phyloP scores from a whole-genome alignment of 2,113 vertebrate species.

The Tonatia bakeri region DNA sequence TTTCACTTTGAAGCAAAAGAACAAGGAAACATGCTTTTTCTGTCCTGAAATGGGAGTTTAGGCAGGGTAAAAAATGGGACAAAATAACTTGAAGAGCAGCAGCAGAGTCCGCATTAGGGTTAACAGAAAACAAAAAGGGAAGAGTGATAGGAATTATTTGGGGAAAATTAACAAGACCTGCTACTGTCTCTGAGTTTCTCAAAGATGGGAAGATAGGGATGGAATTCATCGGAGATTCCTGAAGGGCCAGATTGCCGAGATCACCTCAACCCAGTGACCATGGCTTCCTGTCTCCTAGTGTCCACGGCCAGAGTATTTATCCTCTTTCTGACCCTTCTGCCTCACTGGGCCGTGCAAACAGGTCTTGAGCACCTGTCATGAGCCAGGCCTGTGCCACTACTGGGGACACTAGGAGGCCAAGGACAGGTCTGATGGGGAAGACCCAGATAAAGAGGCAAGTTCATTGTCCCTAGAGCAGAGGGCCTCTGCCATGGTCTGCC shows the following conservation, averaged over 20 bases:
- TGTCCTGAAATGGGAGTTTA: neutral
- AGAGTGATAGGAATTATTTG: neutral
- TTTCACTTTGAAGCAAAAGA: conserved; percentile 8
- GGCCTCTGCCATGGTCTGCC: too few species aligned
- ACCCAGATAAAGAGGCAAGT: neutral
- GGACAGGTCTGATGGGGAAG: neutral
- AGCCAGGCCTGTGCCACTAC: neutral
- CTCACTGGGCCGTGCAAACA: neutral
- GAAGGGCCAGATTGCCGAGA: neutral
- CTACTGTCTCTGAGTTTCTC: neutral
- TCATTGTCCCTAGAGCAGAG: neutral
- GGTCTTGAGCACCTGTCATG: neutral
- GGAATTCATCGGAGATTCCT: neutral
- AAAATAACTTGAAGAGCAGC: neutral
- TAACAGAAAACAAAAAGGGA: neutral
- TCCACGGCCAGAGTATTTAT: neutral
- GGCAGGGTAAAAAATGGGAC: neutral
- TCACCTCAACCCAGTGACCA: neutral
- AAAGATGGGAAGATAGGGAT: neutral
- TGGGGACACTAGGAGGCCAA: neutral
- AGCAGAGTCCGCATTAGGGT: neutral
- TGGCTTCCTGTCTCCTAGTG: neutral
- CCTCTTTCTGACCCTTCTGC: neutral
- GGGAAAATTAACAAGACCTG: neutral
- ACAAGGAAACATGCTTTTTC: neutral